phyloP scores from a whole-genome alignment of 1,140 invertebrate genomes.

The Diabrotica virgifera region DNA sequence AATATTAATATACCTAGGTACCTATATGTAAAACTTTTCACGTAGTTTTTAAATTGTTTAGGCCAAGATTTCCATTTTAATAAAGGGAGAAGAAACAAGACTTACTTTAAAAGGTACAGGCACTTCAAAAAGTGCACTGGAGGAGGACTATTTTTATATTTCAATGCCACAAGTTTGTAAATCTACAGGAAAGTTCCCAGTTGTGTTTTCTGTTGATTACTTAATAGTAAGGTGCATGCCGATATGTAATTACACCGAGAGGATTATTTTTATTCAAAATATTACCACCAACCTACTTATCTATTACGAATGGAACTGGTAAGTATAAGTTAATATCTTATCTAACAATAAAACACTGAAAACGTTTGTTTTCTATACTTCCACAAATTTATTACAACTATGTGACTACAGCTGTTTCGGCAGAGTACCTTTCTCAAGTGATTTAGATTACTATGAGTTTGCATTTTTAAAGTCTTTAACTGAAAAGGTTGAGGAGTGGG shows the following conservation, averaged over 20 bases:
- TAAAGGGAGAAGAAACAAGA: constrained; percentile 10
- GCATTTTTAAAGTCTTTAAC: too few relatives aligned
- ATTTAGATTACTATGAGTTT: too few relatives aligned
- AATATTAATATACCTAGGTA: too few relatives aligned
- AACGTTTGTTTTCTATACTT: too few relatives aligned
- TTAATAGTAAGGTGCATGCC: constrained; percentile 26
- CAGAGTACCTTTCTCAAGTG: too few relatives aligned
- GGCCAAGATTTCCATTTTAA: constrained; percentile 8
- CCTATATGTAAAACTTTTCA: too few relatives aligned
- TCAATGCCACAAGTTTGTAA: background rate
- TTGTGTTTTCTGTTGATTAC: constrained; percentile 27
- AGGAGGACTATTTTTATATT: constrained; percentile 7
- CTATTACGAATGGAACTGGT: constrained; percentile 29
- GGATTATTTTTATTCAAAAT: constrained; percentile 35
- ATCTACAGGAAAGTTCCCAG: constrained; percentile 4
- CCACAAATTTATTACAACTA: too few relatives aligned
- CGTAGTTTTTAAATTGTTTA: background rate
- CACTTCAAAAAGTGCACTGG: constrained; percentile 2
- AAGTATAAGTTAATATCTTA: too few relatives aligned
- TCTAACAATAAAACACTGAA: too few relatives aligned
- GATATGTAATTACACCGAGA: constrained; percentile 26
- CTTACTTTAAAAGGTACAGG: background rate
- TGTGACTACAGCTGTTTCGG: too few relatives aligned
- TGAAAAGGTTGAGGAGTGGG: too few relatives aligned
- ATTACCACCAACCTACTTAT: constrained; percentile 26